A percentile compares a stretch with the other conserved stretches of the same genome.
Evolutionary conservation across 1,140 invertebrate species (phyloP).

Genomic region (Panonychus citri): DNA sequence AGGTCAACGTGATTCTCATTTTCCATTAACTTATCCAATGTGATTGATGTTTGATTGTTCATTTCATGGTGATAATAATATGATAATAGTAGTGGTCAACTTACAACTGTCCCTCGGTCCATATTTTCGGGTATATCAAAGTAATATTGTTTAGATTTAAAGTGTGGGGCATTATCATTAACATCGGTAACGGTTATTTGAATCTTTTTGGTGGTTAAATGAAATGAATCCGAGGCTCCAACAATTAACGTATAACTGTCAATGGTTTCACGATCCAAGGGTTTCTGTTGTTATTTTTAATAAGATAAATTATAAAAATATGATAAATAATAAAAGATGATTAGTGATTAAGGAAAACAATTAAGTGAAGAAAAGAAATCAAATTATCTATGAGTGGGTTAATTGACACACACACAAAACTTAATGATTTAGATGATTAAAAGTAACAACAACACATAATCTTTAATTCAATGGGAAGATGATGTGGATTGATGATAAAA

Average conservation of each 20-base stretch:
- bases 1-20: not conserved
- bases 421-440: no score
- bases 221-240: constrained; percentile 53
- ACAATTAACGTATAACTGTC: constrained; percentile 50
- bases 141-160: constrained; percentile 54
- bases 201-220: not conserved
- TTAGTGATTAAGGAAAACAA: not conserved
- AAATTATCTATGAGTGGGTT: no score
- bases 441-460: no score
- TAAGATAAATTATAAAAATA: constrained; percentile 31
- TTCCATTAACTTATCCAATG: no score
- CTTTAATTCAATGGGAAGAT: no score
- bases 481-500: no score
- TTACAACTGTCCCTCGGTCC: constrained; percentile 34
- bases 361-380: not conserved
- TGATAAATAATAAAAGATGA: not conserved
- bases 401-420: no score
- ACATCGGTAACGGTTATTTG: constrained; percentile 23
- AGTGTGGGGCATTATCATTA: constrained; percentile 86
- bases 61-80: no score
- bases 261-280: constrained; percentile 58
- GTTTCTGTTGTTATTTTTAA: constrained; percentile 26
- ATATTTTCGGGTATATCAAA: constrained; percentile 71
- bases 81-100: not conserved
- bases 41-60: no score